Evolutionary conservation across 64 coral and sea anemone species (phyloP), one percentile per base, ranked within the genome.

Genomic region (Acropora tenuis): DNA sequence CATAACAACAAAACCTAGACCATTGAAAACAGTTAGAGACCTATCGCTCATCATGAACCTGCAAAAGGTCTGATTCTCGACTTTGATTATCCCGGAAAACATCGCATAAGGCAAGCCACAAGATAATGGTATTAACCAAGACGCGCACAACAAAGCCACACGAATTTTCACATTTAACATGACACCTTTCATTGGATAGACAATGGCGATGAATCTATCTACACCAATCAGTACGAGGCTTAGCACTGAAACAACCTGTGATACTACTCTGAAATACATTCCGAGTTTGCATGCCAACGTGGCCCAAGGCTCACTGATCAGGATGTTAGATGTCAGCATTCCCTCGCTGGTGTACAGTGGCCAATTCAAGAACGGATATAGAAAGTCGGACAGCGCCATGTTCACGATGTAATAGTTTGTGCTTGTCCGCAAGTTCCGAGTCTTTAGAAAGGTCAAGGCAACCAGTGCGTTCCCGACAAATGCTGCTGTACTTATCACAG

Each of bases 101-200:
- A 74, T 2, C 6, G 18, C 71, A 20, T 74, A 74, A 74, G 71
- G 71, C 8, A 41, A 42, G 30, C n/a, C 71, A 3, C n/a, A 30
- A 74, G 40, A 7, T 42, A 74, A 2, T 8, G 71, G 71, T 74
- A 74, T 74, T 42, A 74, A 74, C 71, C 71, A 74, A 42, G 71
- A 74, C 20, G 40, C 16, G 6, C 2, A 74, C 71, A 74, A 40
- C 7, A 74, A 74, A 74, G 40, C 40, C 20, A 74, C 71, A 8
- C n/a, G 71, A 74, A 74, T 74, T 74, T 74, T 74, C 71, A 30
- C 71, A 74, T 74, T 74, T 8, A 74, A 40, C 71, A 74, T 5
- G 40, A 9, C 8, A 74, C n/a, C 71, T 74, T 74, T 74, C 6
- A 74, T 8, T n/a, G 71, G 71, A 40, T 41, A 74, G 40, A 74